A percentile compares a stretch with the other conserved stretches of the same genome.
These are phyloP conservation scores for Scomberomorus guttatus DNA, from an alignment of 2,797 vertebrate species.

Conservation along the genomic window DNA sequence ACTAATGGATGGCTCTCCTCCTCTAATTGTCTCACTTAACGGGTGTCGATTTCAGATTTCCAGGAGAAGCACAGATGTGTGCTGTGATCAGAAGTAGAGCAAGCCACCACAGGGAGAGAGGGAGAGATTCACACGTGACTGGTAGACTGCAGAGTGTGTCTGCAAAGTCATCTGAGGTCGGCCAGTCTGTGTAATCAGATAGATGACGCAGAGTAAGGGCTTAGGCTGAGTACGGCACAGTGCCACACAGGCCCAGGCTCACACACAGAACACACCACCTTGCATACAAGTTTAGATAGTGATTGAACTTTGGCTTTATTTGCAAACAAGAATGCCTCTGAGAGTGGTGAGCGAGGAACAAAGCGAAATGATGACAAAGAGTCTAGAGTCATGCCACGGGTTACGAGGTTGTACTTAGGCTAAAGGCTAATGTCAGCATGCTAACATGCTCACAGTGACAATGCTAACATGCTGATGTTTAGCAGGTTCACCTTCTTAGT, in stretches of 20 bases:
- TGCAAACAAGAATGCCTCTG: constrained; percentile 33
- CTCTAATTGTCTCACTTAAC: constrained; percentile 49
- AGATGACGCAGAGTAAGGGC: constrained; percentile 71
- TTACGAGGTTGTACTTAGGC: not conserved
- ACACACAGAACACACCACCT: constrained; percentile 30
- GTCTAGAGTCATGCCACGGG: not conserved
- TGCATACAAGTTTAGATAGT: constrained; percentile 38
- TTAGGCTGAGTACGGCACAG: constrained; percentile 51
- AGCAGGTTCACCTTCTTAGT: not conserved
- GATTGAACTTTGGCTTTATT: constrained; percentile 45
- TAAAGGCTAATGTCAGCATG: not conserved
- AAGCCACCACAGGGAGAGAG: constrained; percentile 65
- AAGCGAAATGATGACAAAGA: constrained; percentile 7
- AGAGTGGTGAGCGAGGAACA: not conserved
- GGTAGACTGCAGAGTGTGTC: constrained; percentile 80
- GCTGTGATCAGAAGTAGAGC: constrained; percentile 71
- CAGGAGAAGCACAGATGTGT: constrained; percentile 69
- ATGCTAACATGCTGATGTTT: not conserved
- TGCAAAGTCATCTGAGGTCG: constrained; percentile 86
- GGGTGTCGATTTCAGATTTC: constrained; percentile 43
- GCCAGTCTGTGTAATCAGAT: constrained; percentile 69
- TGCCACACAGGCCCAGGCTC: constrained; percentile 42
- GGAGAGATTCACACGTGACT: constrained; percentile 72
- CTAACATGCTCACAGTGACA: not conserved
- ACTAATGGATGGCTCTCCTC: constrained; percentile 43